phyloP scores from a whole-genome alignment of 2,888 invertebrate species.

The Philaethria dido region DNA sequence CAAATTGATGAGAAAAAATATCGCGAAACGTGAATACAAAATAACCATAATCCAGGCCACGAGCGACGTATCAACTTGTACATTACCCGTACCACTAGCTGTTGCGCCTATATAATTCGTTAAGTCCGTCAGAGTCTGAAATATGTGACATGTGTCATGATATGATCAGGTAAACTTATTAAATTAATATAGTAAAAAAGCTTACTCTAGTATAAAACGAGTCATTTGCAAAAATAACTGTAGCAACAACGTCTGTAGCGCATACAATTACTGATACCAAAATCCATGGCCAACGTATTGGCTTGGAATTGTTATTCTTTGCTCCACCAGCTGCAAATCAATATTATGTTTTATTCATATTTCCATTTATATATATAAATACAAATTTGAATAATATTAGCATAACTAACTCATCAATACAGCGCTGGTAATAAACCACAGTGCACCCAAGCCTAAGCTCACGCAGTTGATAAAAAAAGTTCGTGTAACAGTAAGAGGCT shows the following conservation, averaged over 20 bases:
- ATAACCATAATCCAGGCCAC: constrained; percentile 74
- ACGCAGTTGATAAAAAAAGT: constrained; percentile 63
- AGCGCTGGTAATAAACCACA: constrained; percentile 63
- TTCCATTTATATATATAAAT: background rate
- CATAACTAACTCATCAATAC: constrained; percentile 62
- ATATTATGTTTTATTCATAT: background rate
- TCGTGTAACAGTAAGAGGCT: constrained; percentile 60
- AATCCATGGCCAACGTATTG: constrained; percentile 69
- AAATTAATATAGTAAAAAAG: constrained; percentile 31
- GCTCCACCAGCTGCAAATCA: constrained; percentile 59
- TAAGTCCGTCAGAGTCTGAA: constrained; percentile 63
- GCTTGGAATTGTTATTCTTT: constrained; percentile 54
- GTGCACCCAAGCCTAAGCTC: constrained; percentile 54
- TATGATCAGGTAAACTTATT: background rate
- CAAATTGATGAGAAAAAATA: constrained; percentile 78
- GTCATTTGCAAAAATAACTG: constrained; percentile 67
- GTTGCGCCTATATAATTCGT: constrained; percentile 63
- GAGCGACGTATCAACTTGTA: constrained; percentile 57
- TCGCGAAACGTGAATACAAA: constrained; percentile 71
- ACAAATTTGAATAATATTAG: background rate
- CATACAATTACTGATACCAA: constrained; percentile 55
- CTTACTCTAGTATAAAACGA: constrained; percentile 68
- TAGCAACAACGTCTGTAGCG: constrained; percentile 59
- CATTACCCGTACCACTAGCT: constrained; percentile 57
- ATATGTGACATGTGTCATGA: background rate